A percentile compares a stretch with the other conserved stretches of the same genome.
Evolutionary conservation across 2,888 invertebrate species (phyloP).

Genomic region (Leptura quadrifasciata): DNA sequence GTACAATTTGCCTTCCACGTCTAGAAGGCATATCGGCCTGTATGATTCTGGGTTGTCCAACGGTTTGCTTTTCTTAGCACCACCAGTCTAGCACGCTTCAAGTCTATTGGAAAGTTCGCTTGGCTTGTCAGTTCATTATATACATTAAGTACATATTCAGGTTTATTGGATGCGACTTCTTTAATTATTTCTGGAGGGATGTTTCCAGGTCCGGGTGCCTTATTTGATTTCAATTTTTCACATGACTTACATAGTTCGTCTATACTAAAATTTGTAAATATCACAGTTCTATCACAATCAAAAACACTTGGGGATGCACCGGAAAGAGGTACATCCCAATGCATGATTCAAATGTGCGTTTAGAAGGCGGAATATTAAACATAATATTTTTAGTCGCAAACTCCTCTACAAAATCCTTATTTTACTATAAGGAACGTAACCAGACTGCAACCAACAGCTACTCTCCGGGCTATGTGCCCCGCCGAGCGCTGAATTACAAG

Average conservation of each 20-base stretch:
- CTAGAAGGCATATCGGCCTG: no score
- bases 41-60: constrained; percentile 17
- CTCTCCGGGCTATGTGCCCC: no score
- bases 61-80: constrained; percentile 22
- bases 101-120: not conserved
- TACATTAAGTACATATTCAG: constrained; percentile 19
- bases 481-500: no score
- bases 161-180: not conserved
- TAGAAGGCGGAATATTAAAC: no score
- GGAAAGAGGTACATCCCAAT: constrained; percentile 44
- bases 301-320: constrained; percentile 17
- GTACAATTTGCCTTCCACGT: no score
- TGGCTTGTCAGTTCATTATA: constrained; percentile 20
- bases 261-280: constrained; percentile 22
- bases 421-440: no score
- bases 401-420: no score
- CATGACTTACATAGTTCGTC: constrained; percentile 26
- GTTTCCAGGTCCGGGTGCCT: constrained; percentile 15
- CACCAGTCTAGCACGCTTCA: constrained; percentile 19
- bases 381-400: no score
- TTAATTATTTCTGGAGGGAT: no score
- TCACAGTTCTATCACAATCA: constrained; percentile 19
- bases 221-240: constrained; percentile 22
- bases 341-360: no score
- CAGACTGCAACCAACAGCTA: no score